Conservation (phyloP, 2,113 vertebrate genomes). For the Rhagologus leucostigma region DNA sequence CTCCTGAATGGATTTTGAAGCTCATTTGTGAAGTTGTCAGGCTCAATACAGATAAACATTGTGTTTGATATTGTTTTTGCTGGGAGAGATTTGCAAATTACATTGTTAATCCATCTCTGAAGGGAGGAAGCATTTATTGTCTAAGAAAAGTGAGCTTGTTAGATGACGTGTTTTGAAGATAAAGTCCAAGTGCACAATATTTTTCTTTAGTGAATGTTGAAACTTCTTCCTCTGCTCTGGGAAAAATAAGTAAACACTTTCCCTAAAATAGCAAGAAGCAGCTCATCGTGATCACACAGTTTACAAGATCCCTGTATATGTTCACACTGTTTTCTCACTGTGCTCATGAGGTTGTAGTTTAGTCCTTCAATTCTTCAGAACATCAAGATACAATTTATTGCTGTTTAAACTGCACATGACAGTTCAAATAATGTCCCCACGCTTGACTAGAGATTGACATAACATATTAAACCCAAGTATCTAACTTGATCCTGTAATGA, state of each 20-base stretch:
- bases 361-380: neutral
- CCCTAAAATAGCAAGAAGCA: neutral
- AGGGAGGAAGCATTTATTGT: neutral
- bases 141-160: neutral
- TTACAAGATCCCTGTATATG: neutral
- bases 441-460: neutral
- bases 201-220: neutral
- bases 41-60: neutral
- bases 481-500: neutral
- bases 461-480: neutral
- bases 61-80: slow-evolving; percentile 17
- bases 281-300: neutral
- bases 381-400: neutral
- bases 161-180: neutral
- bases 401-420: neutral
- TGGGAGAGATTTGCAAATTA: slow-evolving; percentile 1
- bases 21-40: slow-evolving; percentile 35
- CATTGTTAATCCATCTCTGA: slow-evolving; percentile 8
- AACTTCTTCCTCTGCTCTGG: neutral
- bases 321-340: neutral
- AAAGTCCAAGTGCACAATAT: neutral
- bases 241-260: neutral
- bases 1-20: neutral
- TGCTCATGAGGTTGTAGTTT: neutral
- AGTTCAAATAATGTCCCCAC: neutral